These are phyloP conservation scores for Acropternis orthonyx DNA, from an alignment of 2,797 vertebrate species.

Conservation along the genomic window DNA sequence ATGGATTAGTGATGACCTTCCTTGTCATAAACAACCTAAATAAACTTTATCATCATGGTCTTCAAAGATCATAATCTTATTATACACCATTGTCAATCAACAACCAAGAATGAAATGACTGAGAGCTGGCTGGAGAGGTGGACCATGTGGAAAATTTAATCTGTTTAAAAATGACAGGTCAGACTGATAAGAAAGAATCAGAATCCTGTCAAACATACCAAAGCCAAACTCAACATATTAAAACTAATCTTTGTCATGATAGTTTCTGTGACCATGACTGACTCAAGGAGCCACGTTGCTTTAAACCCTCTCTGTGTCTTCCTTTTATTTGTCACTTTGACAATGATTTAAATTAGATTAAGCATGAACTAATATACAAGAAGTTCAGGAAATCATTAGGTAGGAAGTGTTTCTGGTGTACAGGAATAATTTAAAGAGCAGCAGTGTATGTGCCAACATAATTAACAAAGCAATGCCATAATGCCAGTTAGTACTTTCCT, in stretches of 20 bases:
- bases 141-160: background rate
- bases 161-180: background rate
- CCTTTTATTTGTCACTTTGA: background rate
- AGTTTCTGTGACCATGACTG: background rate
- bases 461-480: conserved; percentile 55
- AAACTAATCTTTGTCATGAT: background rate
- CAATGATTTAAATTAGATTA: conserved; percentile 28
- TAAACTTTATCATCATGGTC: background rate
- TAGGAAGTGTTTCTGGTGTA: background rate
- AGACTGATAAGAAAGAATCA: background rate
- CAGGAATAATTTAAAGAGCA: conserved; percentile 36
- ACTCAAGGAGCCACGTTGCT: background rate
- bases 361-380: background rate
- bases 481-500: conserved; percentile 37
- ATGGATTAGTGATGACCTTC: background rate
- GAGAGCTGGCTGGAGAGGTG: background rate
- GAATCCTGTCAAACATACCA: background rate
- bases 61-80: background rate
- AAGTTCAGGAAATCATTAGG: conserved; percentile 35
- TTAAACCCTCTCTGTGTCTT: background rate
- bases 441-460: conserved; percentile 35
- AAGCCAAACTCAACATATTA: background rate
- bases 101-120: background rate
- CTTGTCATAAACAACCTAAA: background rate
- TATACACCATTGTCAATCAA: background rate